Percentiles rank a stretch among this genome's conserved stretches.
These are phyloP conservation scores for Metopolophium dirhodum DNA, from an alignment of 1,140 invertebrate species.

Conservation along the genomic window DNA sequence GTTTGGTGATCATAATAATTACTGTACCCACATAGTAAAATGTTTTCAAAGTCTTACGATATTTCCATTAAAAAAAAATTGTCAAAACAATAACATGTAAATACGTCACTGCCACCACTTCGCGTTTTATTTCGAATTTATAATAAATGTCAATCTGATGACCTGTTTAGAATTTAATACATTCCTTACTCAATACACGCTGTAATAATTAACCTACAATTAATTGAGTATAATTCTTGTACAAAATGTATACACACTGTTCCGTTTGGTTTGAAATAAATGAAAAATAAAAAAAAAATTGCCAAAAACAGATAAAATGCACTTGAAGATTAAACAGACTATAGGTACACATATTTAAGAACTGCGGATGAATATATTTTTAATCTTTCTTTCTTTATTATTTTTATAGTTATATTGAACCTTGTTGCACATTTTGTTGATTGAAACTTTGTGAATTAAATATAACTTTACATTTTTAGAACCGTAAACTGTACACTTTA, in stretches of 20 bases:
- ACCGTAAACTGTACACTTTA: background rate
- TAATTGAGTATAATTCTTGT: background rate
- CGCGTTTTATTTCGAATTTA: rapidly evolving
- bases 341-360: no score
- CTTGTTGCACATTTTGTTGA: background rate
- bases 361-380: background rate
- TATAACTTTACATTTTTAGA: background rate
- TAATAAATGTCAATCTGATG: background rate
- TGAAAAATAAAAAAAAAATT: no score
- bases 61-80: background rate
- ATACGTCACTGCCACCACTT: background rate
- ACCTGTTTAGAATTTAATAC: background rate
- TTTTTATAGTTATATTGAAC: no score
- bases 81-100: background rate
- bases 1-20: background rate
- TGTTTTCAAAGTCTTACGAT: background rate
- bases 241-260: background rate
- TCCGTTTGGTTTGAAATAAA: no score
- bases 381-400: background rate
- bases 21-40: background rate
- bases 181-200: background rate
- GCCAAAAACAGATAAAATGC: no score
- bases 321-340: no score
- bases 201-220: background rate
- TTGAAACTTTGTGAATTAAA: background rate